Conservation (phyloP, 1,140 invertebrate genomes). For the Limonius californicus region DNA sequence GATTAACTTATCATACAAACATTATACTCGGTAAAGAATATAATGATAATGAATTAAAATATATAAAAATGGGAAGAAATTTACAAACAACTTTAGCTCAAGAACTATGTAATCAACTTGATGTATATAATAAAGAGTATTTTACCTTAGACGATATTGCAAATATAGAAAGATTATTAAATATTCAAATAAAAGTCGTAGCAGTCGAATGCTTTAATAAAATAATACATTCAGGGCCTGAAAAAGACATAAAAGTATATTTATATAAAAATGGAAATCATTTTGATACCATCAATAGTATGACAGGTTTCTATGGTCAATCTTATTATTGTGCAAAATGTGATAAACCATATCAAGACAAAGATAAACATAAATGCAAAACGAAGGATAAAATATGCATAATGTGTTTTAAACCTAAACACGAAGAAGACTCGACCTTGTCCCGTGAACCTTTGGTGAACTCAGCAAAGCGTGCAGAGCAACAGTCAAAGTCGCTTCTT, state of each 20-base stretch:
- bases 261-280: background rate
- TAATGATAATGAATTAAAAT: too few species aligned
- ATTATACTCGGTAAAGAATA: slow-evolving; percentile 18
- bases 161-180: slow-evolving; percentile 19
- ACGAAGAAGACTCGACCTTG: background rate
- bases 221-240: too few species aligned
- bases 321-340: background rate
- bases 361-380: background rate
- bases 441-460: too few species aligned
- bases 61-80: too few species aligned
- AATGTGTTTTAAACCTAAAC: background rate
- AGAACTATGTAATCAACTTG: too few species aligned
- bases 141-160: too few species aligned
- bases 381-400: background rate
- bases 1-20: slow-evolving; percentile 19
- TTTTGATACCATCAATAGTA: background rate
- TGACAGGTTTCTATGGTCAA: background rate
- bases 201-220: too few species aligned
- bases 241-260: too few species aligned
- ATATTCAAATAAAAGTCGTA: slow-evolving; percentile 21
- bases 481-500: too few species aligned
- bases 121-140: too few species aligned
- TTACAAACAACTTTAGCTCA: too few species aligned
- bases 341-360: background rate
- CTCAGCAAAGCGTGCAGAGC: too few species aligned